Conservation (phyloP, 2,113 vertebrate genomes). For the Heliornis fulica region DNA sequence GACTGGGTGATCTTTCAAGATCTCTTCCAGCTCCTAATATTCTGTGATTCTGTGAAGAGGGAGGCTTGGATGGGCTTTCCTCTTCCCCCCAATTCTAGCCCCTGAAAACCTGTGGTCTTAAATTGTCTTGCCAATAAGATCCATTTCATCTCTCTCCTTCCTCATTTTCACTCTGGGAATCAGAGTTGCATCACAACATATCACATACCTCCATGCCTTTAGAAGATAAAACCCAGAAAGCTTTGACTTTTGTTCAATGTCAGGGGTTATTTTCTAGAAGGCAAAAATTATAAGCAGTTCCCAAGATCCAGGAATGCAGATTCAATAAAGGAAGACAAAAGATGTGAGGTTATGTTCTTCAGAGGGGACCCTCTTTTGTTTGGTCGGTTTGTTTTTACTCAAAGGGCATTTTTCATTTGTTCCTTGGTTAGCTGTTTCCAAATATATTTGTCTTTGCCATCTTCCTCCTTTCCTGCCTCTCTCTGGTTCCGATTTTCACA, state of each 20-base stretch:
- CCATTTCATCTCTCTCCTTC: neutral
- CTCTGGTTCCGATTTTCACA: constrained; percentile 64
- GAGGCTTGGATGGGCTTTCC: neutral
- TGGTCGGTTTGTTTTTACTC: constrained; percentile 53
- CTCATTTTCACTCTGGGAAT: neutral
- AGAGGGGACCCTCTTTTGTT: constrained; percentile 60
- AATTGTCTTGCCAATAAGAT: neutral
- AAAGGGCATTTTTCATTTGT: constrained; percentile 63
- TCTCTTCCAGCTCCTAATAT: too few relatives aligned
- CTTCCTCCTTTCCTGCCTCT: constrained; percentile 23
- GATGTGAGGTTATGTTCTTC: constrained; percentile 57
- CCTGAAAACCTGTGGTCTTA: neutral
- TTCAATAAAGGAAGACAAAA: constrained; percentile 59
- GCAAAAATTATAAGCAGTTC: constrained; percentile 41
- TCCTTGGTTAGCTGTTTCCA: constrained; percentile 41
- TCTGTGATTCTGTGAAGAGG: too few relatives aligned
- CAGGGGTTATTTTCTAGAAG: constrained; percentile 21
- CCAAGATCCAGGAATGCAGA: constrained; percentile 46
- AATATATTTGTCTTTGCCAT: constrained; percentile 60
- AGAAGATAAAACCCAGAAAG: neutral
- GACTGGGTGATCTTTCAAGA: too few relatives aligned
- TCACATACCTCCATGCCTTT: neutral
- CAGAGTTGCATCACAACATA: neutral
- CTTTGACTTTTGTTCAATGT: neutral
- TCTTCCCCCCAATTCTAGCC: too few relatives aligned